Evolutionary conservation across 2,888 invertebrate genomes (phyloP), one percentile per base, ranked within the genome.

Genomic region (Eledone cirrhosa): DNA sequence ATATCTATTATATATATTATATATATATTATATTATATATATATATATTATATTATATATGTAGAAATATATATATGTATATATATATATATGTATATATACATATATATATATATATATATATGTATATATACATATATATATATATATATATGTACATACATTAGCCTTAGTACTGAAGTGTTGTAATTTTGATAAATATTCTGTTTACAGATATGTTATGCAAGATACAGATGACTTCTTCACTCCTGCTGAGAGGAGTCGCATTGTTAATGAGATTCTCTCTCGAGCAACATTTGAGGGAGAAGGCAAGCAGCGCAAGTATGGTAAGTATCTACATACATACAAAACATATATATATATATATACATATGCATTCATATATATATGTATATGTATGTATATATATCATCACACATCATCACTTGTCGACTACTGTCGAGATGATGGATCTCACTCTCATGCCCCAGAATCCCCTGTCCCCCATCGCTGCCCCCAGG

Each of bases 211-310:
- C 19, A 53, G 13, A 53, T 53, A 53, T 53, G 19, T 53, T 27
- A 85, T 87, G 14, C 96, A 96, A 90, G 96, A 97, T 89, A 93
- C 96, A 53, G 94, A 95, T 80, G 94, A 95, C 0, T 97, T 98
- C 91, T 98, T 97, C 92, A 95, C 95, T 69, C 94, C 95, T 2
- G 94, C 96, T 5, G 94, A 96, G 80, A 94, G 96, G 80, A 96
- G 96, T 33, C 93, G 96, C 81, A 95, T 98, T 81, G 95, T 97
- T 0, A 95, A 97, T 90, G 97, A 97, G 90, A 96, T 97, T 85
- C 92, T 97, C 85, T 95, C 96, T 88, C 92, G 97, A 80, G 95
- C 95, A 90, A 93, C 94, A 88, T 98, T 95, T 90, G 96, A 96
- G 85, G 95, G 95, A n/a, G n/a, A n/a, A n/a, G n/a, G n/a, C n/a